These are phyloP conservation scores for Turritopsis rubra DNA, from an alignment of 30 jellyfish, hydroid and myxozoan genomes.

Conservation along the genomic window DNA sequence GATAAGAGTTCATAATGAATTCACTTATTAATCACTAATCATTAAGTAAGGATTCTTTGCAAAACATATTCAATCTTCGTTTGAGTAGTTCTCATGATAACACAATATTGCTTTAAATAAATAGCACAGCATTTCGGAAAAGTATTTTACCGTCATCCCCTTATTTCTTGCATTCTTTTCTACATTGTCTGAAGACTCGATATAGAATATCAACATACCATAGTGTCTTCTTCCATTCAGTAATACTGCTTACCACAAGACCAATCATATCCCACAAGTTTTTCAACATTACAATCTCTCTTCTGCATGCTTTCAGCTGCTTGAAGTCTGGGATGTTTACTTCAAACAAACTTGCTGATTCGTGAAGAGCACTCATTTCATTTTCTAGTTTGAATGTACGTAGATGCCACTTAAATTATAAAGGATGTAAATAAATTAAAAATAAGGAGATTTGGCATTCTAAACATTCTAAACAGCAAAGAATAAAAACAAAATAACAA, in stretches of 20 bases:
- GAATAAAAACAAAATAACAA: not conserved
- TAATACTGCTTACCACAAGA: slow-evolving; percentile 72
- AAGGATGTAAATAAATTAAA: not conserved
- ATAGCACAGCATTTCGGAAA: too few species aligned
- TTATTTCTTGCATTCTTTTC: too few species aligned
- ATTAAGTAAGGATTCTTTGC: too few species aligned
- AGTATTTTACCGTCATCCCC: too few species aligned
- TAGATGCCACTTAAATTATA: slow-evolving; percentile 66
- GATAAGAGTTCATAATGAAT: too few species aligned
- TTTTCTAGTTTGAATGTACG: slow-evolving; percentile 65
- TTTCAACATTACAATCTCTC: slow-evolving; percentile 78
- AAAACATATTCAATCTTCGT: too few species aligned
- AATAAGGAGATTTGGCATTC: not conserved
- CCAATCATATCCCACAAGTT: slow-evolving; percentile 88
- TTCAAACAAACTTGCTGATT: slow-evolving; percentile 94
- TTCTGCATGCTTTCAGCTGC: slow-evolving; percentile 94
- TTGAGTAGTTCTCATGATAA: too few species aligned
- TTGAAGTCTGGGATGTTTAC: slow-evolving; percentile 93
- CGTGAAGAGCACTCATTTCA: slow-evolving; percentile 74
- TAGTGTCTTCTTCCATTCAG: slow-evolving; percentile 83
- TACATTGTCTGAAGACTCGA: too few species aligned
- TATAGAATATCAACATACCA: slow-evolving; percentile 41
- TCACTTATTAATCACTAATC: too few species aligned
- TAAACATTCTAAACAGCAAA: not conserved
- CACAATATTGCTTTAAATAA: too few species aligned